phyloP scores from a whole-genome alignment of 2,797 vertebrate genomes.

The Agapornis canus region DNA sequence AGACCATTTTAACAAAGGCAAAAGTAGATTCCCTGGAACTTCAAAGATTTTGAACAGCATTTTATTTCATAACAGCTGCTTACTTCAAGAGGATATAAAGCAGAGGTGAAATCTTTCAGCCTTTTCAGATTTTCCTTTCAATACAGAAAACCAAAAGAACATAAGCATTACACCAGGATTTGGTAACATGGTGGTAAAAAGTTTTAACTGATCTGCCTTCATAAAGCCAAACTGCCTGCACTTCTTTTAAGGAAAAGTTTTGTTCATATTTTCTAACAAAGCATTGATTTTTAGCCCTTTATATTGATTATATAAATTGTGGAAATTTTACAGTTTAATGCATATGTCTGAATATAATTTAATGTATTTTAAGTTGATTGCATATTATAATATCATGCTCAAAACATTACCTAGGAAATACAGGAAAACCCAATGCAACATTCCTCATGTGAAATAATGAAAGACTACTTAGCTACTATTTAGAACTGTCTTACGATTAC shows the following conservation, averaged over 20 bases:
- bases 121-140: not conserved
- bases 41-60: not conserved
- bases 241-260: not conserved
- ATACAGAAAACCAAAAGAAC: not conserved
- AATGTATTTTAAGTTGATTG: not conserved
- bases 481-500: not conserved
- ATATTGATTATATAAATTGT: not conserved
- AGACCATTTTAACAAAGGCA: not conserved
- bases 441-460: not conserved
- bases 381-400: not conserved
- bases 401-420: not conserved
- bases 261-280: not conserved
- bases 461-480: not conserved
- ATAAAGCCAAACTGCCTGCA: not conserved
- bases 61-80: not conserved
- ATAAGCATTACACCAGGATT: not conserved
- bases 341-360: not conserved
- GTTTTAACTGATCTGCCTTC: not conserved
- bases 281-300: not conserved
- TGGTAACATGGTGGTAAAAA: accelerated
- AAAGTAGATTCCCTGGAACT: not conserved
- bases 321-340: not conserved
- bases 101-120: not conserved
- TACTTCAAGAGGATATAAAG: not conserved
- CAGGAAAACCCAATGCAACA: not conserved